Base-by-base conservation (phyloP, 2,113 vertebrate genomes). In the Monopterus albus region DNA sequence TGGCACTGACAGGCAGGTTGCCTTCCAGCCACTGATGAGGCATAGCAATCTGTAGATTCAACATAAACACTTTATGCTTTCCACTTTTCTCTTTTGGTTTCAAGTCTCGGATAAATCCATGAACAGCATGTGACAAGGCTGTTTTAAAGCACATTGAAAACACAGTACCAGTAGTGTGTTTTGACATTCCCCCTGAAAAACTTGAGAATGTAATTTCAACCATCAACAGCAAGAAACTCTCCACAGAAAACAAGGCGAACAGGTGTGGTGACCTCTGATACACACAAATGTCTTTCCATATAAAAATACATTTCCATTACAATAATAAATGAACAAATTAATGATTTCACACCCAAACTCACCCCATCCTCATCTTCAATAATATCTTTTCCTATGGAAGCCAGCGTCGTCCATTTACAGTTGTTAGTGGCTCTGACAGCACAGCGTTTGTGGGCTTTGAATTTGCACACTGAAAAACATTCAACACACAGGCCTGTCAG, bases 1-100 rank as follows among this genome's bases (percentile, higher is more conserved):
- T 98, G 93, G 97, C 98, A 82, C 97, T 99, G 84, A 99, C 98
- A 0, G 98, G 96, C 81, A 99, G 91, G 87, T 99, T 99, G 11
- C 97, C 98, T 76, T 98, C 98, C 50, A 99, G 67, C 98, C 98
- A 99, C 70, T 99, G 98, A 86, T 99, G 98, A 77, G 98, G 98
- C 98, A 99, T 99, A 0, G 96, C 96, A 56, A 99, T 92, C 98
- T 99, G 82, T 9, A 66, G 70, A 77, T 35, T 62, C 60, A 21
- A 82, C 28, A 74, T 47, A 64, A 15, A 64, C 17, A 61, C 28
- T 26, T 4, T 59, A 35, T 14, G 10, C 33, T 58, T 39, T 45
- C n/a, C n/a, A n/a, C n/a, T n/a, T n/a, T n/a, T n/a, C n/a, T n/a
- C n/a, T n/a, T n/a, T n/a, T n/a, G n/a, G n/a, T n/a, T n/a, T n/a